Base-by-base conservation (phyloP, 2,113 vertebrate genomes). In the Apaloderma vittatum region DNA sequence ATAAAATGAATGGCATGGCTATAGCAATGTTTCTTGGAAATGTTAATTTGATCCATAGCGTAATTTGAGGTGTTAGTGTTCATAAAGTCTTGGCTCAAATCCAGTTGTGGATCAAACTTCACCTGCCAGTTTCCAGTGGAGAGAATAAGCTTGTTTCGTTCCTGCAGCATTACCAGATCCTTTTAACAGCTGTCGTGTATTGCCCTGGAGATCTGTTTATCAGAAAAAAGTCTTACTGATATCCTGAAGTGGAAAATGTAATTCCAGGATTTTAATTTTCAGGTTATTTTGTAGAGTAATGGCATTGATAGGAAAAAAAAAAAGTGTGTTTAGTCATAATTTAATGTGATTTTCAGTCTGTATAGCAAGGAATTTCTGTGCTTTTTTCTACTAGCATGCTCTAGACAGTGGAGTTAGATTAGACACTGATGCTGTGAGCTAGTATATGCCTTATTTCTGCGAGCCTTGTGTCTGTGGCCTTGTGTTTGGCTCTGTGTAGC, bases 1-100 rank as follows among this genome's bases (percentile, higher is more conserved):
- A 62, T 59, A 59, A 76, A 92, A 78, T 48, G 43, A 81, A 79
- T 63, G 15, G 2, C 17, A 24, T 32, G 14, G 5, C 46, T 91
- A 18, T 59, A 48, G 46, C n/a, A 48, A n/a, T 8, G 12, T 67
- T 86, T 78, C 65, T 93, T 89, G 86, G 45, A 89, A 85, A 63
- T 58, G 5, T 34, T 62, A 43, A 23, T 78, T 91, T 94, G 18
- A 73, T 88, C 22, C 66, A 4, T 83, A 24, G 68, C 24, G 8
- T 73, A 45, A 81, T 94, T 81, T 82, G 40, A 48, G 66, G n/a
- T 87, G n/a, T 72, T 86, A 72, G 86, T 74, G 32, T 87, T 82
- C 51, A 54, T 79, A 77, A 55, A 36, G 29, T 54, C 36, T 70
- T 94, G 70, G 45, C 36, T 52, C 29, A 74, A 61, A 57, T 90